Evolutionary conservation across 2,113 vertebrate genomes (phyloP).

Genomic region (Rhinolophus ferrumequinum): DNA sequence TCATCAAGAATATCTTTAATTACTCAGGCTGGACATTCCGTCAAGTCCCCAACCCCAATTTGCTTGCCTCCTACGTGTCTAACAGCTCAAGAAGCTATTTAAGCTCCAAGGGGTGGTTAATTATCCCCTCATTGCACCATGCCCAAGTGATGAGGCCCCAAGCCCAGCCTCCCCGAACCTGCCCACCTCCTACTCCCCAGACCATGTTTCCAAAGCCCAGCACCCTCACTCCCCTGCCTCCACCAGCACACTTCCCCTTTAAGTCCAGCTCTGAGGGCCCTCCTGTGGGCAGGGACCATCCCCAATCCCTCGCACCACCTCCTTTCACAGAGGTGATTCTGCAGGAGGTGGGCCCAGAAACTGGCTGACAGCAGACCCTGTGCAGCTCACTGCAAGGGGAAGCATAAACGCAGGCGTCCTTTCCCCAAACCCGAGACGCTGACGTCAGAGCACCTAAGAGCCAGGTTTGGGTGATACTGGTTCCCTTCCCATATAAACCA

Average conservation of each 20-base stretch:
- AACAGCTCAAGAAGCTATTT: background rate
- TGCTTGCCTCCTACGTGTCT: background rate
- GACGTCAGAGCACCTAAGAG: background rate
- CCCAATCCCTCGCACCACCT: background rate
- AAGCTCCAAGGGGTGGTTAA: background rate
- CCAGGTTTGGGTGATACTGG: background rate
- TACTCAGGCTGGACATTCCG: background rate
- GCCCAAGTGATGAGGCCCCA: background rate
- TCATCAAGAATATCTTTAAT: background rate
- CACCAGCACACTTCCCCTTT: background rate
- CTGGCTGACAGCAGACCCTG: background rate
- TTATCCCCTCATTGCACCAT: background rate
- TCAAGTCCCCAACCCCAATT: background rate
- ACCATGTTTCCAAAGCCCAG: background rate
- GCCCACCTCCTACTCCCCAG: background rate
- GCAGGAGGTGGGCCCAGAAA: background rate
- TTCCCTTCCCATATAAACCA: background rate
- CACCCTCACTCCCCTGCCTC: background rate
- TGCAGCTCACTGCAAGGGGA: background rate
- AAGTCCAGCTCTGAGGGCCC: background rate
- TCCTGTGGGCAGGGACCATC: background rate
- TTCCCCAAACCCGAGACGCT: background rate
- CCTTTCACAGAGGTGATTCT: no score
- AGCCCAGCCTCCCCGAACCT: background rate
- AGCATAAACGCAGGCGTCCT: background rate